Evolutionary conservation across 2,888 invertebrate species (phyloP).

Genomic region (Drosophila histrio): DNA sequence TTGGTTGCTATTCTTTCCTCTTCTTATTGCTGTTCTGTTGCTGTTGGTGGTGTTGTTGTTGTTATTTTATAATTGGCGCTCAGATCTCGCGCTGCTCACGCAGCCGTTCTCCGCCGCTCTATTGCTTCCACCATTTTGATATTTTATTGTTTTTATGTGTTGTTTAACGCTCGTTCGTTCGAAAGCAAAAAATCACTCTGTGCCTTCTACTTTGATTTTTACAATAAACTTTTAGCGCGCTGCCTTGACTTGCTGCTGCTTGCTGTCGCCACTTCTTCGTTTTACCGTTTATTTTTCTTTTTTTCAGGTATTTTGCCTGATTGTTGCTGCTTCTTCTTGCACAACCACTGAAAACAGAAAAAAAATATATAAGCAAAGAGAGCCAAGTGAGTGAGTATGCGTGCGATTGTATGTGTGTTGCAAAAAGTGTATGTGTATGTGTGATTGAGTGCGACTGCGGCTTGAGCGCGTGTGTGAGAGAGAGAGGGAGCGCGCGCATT

Average conservation of each 20-base stretch:
- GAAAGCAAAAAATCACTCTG: slow-evolving; percentile 60
- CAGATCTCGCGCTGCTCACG: slow-evolving; percentile 76
- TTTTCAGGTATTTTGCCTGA: slow-evolving; percentile 80
- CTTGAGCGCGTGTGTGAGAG: slow-evolving; percentile 58
- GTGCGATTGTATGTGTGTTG: slow-evolving; percentile 42
- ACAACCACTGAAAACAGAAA: slow-evolving; percentile 82
- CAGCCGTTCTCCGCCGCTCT: slow-evolving; percentile 83
- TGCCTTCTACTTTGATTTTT: slow-evolving; percentile 71
- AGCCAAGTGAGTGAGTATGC: slow-evolving; percentile 64
- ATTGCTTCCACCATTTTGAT: slow-evolving; percentile 83
- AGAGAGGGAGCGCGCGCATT: slow-evolving; percentile 75
- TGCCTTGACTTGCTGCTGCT: slow-evolving; percentile 65
- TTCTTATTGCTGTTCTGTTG: slow-evolving; percentile 48
- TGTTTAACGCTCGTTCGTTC: slow-evolving; percentile 56
- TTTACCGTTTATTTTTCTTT: slow-evolving; percentile 81
- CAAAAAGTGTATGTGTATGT: slow-evolving; percentile 47
- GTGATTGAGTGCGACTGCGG: slow-evolving; percentile 57
- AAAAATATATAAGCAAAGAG: slow-evolving; percentile 73
- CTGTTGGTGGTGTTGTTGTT: slow-evolving; percentile 50
- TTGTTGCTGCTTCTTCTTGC: slow-evolving; percentile 81
- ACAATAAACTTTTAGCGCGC: slow-evolving; percentile 80
- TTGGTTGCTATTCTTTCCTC: slow-evolving; percentile 50
- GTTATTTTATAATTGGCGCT: slow-evolving; percentile 76
- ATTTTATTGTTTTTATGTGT: slow-evolving; percentile 68
- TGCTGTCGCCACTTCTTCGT: slow-evolving; percentile 80